phyloP scores from a whole-genome alignment of 2,113 vertebrate species.

The Onychorhynchus coronatus region DNA sequence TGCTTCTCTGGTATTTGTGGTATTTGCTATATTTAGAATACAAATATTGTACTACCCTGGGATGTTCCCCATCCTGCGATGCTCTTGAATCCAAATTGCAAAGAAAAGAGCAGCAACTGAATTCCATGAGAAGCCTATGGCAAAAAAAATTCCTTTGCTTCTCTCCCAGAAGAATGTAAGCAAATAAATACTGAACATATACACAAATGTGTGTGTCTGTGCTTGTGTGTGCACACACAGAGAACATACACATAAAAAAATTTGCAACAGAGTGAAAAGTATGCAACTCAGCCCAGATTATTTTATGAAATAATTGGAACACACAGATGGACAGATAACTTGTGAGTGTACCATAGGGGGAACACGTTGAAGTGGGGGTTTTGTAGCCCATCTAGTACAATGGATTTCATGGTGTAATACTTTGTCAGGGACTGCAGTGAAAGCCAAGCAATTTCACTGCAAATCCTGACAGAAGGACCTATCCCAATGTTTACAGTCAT shows the following conservation, averaged over 20 bases:
- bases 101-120: background rate
- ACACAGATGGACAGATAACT: background rate
- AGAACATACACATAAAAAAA: background rate
- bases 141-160: background rate
- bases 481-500: background rate
- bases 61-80: slow-evolving; percentile 9
- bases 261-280: background rate
- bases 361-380: background rate
- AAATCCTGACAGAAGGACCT: background rate
- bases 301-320: background rate
- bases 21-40: slow-evolving; percentile 63
- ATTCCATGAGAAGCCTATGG: background rate
- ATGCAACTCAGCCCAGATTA: background rate
- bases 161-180: slow-evolving; percentile 13
- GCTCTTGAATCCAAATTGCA: slow-evolving; percentile 19
- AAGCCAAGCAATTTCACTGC: background rate
- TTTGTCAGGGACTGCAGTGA: background rate
- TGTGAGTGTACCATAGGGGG: background rate
- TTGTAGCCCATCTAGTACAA: background rate
- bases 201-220: background rate
- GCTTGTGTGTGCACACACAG: background rate
- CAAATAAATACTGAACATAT: background rate
- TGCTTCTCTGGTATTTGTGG: slow-evolving; percentile 61
- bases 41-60: slow-evolving; percentile 61
- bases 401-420: background rate